A percentile compares a stretch with the other conserved stretches of the same genome.
phyloP scores from a whole-genome alignment of 1,140 invertebrate species.

The Rhyacophila brunnea region DNA sequence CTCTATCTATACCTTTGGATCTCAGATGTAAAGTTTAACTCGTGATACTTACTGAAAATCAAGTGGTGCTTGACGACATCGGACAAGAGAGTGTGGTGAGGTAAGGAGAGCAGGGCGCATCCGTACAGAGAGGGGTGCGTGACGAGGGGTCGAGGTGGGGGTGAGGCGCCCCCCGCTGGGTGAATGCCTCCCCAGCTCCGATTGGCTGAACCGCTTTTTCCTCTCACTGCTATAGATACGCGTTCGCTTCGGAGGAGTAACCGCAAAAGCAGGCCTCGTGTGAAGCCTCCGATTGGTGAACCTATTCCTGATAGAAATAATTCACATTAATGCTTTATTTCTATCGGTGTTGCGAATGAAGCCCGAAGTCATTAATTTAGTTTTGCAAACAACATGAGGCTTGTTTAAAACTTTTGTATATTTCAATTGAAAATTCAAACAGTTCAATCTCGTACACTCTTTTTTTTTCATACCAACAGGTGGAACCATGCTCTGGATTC shows the following conservation, averaged over 20 bases:
- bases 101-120: conserved; percentile 69
- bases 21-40: too few relatives aligned
- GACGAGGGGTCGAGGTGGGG: conserved; percentile 41
- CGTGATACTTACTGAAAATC: conserved; percentile 42
- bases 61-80: conserved; percentile 52
- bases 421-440: too few relatives aligned
- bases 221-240: conserved; percentile 69
- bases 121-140: conserved; percentile 43
- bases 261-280: conserved; percentile 80
- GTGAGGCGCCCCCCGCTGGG: conserved; percentile 40
- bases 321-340: too few relatives aligned
- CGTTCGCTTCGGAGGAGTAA: conserved; percentile 84
- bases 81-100: conserved; percentile 67
- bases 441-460: too few relatives aligned
- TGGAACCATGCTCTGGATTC: too few relatives aligned
- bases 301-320: conserved; percentile 45
- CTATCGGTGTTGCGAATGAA: too few relatives aligned
- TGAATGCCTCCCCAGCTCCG: conserved; percentile 41
- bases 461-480: too few relatives aligned
- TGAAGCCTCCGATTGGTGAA: conserved; percentile 75
- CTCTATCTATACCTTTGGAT: too few relatives aligned
- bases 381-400: too few relatives aligned
- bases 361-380: too few relatives aligned
- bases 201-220: conserved; percentile 44
- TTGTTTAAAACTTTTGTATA: too few relatives aligned